Percentiles rank a stretch among this genome's conserved stretches.
These are phyloP conservation scores for Heterochromis multidens DNA, from an alignment of 2,113 vertebrate species.

Conservation along the genomic window DNA sequence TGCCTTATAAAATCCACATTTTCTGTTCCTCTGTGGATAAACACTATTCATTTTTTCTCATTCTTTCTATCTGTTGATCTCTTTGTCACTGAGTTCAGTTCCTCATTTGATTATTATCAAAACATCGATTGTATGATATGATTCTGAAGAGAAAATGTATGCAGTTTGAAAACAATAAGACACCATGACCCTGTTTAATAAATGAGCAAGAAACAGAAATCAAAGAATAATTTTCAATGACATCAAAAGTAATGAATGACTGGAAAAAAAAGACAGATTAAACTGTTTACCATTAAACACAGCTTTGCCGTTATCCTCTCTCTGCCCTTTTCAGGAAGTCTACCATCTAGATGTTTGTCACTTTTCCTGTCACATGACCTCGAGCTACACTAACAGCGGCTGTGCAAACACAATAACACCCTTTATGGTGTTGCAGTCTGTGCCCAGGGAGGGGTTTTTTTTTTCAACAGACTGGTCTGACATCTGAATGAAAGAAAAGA, in stretches of 20 bases:
- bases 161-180: not conserved
- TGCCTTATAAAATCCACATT: not conserved
- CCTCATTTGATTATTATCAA: not conserved
- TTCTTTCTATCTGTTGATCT: not conserved
- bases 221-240: not conserved
- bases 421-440: not conserved
- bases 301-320: not conserved
- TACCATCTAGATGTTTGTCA: slow-evolving; percentile 1
- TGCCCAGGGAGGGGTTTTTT: not conserved
- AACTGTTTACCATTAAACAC: not conserved
- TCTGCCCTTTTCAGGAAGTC: slow-evolving; percentile 28
- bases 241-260: not conserved
- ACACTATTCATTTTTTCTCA: not conserved
- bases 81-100: not conserved
- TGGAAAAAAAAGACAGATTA: not conserved
- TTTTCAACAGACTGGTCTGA: not conserved
- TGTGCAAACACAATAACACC: not conserved
- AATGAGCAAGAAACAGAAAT: not conserved
- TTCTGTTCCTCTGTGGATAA: not conserved
- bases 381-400: not conserved
- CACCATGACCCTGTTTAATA: not conserved
- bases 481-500: not conserved
- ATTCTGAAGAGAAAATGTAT: not conserved
- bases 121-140: not conserved
- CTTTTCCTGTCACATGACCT: slow-evolving; percentile 42